Base-by-base conservation (phyloP, 1,140 invertebrate species). In the Mylabris phalerata region DNA sequence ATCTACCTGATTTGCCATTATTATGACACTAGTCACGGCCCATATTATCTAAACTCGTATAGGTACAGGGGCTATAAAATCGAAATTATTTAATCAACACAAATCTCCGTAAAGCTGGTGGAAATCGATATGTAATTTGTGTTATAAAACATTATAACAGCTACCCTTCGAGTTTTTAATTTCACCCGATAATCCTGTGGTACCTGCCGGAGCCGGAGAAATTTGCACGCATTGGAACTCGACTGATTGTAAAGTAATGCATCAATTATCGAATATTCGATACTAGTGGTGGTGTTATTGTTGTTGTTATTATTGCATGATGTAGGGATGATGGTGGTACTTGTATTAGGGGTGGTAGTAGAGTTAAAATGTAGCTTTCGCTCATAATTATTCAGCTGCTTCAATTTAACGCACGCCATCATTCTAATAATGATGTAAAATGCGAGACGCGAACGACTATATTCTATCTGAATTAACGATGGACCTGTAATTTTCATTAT, bases 371-470 rank as follows among this genome's bases (percentile, higher is more conserved):
- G 51, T 59, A 60, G 50, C 57, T 59, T 58, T 57, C 47, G 50
- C 50, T 32, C 44, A 50, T 60, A 60, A 63, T 57, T 60, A 60
- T 63, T 63, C 58, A 42, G 24, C 48, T 51, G 54, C 57, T 60
- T 57, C 45, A 60, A 57, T 63, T 63, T 57, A 59, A 55, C 50
- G 58, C 58, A 60, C 58, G 57, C 61, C 61, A 63, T 47, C 48
- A 49, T 48, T 48, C 50, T 59, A 59, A 59, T 52, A 49, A 59
- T 59, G 50, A 59, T 58, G 56, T 58, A 58, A 58, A 58, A 51
- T 58, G 32, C 38, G 44, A 54, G 51, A 54, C 43, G 51, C 32
- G 43, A 44, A 42, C 51, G 51, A 45, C 51, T 54, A 25, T 54
- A 4, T 32, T 1, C 19, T 19, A 52, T 52, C 50, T 52, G 50